Evolutionary conservation across 2,113 vertebrate species (phyloP).

Genomic region (Arothron firmamentum): DNA sequence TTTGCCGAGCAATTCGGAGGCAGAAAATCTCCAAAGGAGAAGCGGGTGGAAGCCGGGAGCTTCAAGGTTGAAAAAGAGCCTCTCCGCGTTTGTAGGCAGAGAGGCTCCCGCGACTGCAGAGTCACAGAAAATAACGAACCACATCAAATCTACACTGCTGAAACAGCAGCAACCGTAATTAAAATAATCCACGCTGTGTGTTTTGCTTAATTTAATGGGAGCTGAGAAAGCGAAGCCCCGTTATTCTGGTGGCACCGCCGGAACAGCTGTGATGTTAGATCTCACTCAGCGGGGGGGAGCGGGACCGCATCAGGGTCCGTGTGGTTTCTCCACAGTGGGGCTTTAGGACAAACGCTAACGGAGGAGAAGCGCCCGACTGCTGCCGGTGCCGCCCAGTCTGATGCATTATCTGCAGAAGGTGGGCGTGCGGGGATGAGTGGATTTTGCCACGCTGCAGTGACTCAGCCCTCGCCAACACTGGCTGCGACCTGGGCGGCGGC

Average conservation of each 20-base stretch:
- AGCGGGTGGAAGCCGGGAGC: conserved; percentile 33
- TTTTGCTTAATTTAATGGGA: conserved; percentile 32
- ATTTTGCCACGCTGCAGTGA: conserved; percentile 53
- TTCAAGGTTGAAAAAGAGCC: conserved; percentile 43
- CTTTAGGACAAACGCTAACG: conserved; percentile 8
- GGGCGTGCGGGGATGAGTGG: conserved; percentile 51
- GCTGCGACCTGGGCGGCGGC: conserved; percentile 58
- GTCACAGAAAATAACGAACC: conserved; percentile 13
- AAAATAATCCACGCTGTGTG: conserved; percentile 14
- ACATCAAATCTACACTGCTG: conserved; percentile 25
- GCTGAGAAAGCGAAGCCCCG: conserved; percentile 25
- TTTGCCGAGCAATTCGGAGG: conserved; percentile 35
- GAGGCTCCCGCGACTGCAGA: too few relatives aligned
- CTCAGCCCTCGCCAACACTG: conserved; percentile 58
- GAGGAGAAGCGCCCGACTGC: neutral
- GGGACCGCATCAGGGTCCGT: conserved; percentile 12
- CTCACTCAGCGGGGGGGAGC: conserved; percentile 33
- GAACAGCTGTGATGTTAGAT: conserved; percentile 48
- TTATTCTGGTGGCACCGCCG: conserved; percentile 7
- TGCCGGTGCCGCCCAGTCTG: conserved; percentile 7
- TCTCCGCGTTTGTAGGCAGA: too few relatives aligned
- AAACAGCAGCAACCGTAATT: conserved; percentile 18
- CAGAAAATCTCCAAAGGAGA: conserved; percentile 51
- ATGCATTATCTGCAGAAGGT: conserved; percentile 46
- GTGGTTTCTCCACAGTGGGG: conserved; percentile 42